Conservation (phyloP, 2,888 invertebrate species). For the Exocentrus adspersus region DNA sequence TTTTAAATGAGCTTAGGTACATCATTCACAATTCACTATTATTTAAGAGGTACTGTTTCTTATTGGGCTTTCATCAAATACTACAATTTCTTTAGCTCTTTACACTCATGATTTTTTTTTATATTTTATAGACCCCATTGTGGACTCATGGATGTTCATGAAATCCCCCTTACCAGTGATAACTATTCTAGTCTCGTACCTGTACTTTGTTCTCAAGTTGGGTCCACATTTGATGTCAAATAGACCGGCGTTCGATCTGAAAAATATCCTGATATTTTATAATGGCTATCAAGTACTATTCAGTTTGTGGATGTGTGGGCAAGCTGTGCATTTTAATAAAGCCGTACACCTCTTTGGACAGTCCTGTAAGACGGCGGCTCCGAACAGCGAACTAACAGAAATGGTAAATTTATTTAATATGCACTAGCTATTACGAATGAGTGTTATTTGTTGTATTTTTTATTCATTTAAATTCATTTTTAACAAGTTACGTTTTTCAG, state of each 20-base stretch:
- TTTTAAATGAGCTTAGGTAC: too few relatives aligned
- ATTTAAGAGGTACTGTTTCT: too few relatives aligned
- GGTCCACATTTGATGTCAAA: slow-evolving; percentile 83
- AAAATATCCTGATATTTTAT: slow-evolving; percentile 78
- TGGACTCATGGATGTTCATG: slow-evolving; percentile 83
- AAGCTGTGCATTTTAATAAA: slow-evolving; percentile 58
- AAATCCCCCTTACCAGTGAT: slow-evolving; percentile 77
- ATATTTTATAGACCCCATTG: slow-evolving; percentile 72
- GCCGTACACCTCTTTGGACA: slow-evolving; percentile 49
- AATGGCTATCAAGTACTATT: slow-evolving; percentile 90
- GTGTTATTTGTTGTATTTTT: not conserved
- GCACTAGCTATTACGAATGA: not conserved
- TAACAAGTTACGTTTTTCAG: slow-evolving; percentile 57
- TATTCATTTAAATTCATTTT: slow-evolving; percentile 14
- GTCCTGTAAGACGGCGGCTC: slow-evolving; percentile 52
- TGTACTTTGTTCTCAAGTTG: slow-evolving; percentile 78
- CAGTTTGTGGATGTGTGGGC: slow-evolving; percentile 76
- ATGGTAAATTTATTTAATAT: too few relatives aligned
- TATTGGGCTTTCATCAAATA: too few relatives aligned
- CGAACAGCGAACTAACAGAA: slow-evolving; percentile 50
- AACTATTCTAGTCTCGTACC: slow-evolving; percentile 72
- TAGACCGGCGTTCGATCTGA: slow-evolving; percentile 77
- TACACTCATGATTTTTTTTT: slow-evolving; percentile 18
- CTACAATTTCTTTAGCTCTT: too few relatives aligned
- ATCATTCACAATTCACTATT: too few relatives aligned